Evolutionary conservation across 1,140 invertebrate genomes (phyloP), one percentile per base, ranked within the genome.

Genomic region (Zophobas morio): DNA sequence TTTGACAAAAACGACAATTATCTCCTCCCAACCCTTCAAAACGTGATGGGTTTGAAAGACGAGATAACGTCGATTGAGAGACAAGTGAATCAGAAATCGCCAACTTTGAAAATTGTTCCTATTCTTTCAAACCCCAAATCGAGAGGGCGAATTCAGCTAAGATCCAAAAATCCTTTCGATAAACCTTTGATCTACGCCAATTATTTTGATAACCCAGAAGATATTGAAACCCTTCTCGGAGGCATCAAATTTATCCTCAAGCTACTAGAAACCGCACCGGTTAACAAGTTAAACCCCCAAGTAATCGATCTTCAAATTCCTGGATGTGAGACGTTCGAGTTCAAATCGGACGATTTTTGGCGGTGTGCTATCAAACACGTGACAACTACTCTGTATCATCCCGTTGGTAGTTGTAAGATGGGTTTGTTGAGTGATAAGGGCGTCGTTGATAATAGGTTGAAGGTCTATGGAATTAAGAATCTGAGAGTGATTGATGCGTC

Each of bases 401-500:
- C 85, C 1, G 81, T 85, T 0, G 89, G 90, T 0, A 90, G 89
- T 1, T 91, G 90, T 77, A 90, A 89, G 78, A 93, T 93, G 91
- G 92, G 91, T 1, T 87, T 88, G 0, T 72, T 77, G 0, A 78
- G 79, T 39, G 88, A 91, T 80, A 80, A 85, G 75, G 87, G 91
- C 37, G 92, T 93, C 0, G 91, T 93, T 0, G 88, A 91, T 80
- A 79, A 86, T 3, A 82, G 84, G 81, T 82, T 90, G 20, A 85
- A 83, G 78, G 88, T 89, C 0, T 75, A 79, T 54, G 87, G 86
- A 78, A 86, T 85, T 4, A 84, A 88, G 49, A 88, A 89, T 71
- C 83, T 95, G 32, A 87, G 94, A 78, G 93, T 95, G 0, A 89
- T 90, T 0, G 94, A 95, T 84, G 92, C 92, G 57, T 94, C 93